Evolutionary conservation across 2,797 vertebrate species (phyloP).

Genomic region (Geotrypetes seraphini): DNA sequence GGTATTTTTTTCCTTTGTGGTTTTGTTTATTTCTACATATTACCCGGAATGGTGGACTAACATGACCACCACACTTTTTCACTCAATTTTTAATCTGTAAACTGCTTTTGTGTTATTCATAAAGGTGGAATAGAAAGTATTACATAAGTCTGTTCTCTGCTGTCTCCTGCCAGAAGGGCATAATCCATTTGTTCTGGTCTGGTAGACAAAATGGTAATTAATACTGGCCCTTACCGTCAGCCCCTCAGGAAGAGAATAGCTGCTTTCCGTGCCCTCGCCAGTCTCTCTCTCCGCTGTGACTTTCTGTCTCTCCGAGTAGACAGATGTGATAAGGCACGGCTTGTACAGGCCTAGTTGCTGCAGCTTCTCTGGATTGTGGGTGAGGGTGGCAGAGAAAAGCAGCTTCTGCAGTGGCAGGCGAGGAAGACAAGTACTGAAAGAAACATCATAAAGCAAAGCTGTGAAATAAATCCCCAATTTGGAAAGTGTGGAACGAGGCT

Average conservation of each 20-base stretch:
- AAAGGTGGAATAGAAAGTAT: no score
- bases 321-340: conserved; percentile 80
- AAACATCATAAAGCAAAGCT: not conserved
- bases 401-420: conserved; percentile 89
- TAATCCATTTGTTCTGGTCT: no score
- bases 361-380: conserved; percentile 86
- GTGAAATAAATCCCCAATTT: not conserved
- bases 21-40: no score
- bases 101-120: no score
- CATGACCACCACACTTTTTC: no score
- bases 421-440: conserved; percentile 59
- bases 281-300: not conserved
- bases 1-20: no score
- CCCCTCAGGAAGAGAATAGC: conserved; percentile 71
- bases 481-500: not conserved
- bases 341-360: conserved; percentile 79
- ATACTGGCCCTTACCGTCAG: conserved; percentile 63
- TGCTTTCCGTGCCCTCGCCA: conserved; percentile 8
- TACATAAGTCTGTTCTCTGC: no score
- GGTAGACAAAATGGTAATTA: no score
- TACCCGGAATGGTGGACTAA: no score
- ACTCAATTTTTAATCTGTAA: no score
- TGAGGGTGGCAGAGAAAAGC: conserved; percentile 90
- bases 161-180: not conserved
- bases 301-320: conserved; percentile 1